phyloP scores from a whole-genome alignment of 2,113 vertebrate genomes.

The Cricetomys ansorgei region DNA sequence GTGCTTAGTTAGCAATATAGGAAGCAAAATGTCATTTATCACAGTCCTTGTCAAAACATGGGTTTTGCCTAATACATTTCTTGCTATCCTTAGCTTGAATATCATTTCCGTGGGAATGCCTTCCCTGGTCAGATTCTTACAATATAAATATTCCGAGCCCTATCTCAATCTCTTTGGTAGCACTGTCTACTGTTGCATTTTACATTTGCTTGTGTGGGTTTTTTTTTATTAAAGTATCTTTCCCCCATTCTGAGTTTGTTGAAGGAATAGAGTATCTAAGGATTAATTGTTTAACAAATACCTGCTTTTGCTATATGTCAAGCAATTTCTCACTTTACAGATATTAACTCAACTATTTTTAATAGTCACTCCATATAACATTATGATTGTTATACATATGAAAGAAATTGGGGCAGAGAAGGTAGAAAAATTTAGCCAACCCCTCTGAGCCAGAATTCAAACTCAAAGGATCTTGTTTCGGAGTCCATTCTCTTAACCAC shows the following conservation, averaged over 20 bases:
- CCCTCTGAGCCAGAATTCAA: neutral
- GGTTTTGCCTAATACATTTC: constrained; percentile 21
- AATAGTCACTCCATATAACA: neutral
- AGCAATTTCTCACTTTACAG: constrained; percentile 54
- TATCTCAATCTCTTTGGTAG: neutral
- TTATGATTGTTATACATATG: neutral
- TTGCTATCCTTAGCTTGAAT: constrained; percentile 50
- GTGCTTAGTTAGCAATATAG: constrained; percentile 35
- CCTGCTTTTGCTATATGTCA: constrained; percentile 11
- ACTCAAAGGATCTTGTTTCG: neutral
- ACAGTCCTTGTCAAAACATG: constrained; percentile 8
- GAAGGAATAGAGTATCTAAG: constrained; percentile 5
- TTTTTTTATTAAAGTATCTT: neutral
- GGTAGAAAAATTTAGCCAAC: constrained; percentile 12
- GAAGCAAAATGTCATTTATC: constrained; percentile 29
- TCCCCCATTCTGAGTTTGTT: constrained; percentile 1
- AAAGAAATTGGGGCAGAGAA: constrained; percentile 18
- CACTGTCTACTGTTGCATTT: neutral
- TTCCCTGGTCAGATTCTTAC: constrained; percentile 22
- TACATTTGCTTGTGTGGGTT: constrained; percentile 9
- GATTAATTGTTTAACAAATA: constrained; percentile 44
- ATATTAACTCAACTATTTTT: constrained; percentile 55
- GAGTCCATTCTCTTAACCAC: neutral
- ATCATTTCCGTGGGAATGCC: constrained; percentile 26
- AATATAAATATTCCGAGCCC: constrained; percentile 12